Evolutionary conservation across 1,140 invertebrate species (phyloP), one percentile per base, ranked within the genome.

Genomic region (Choristoneura fumiferana): DNA sequence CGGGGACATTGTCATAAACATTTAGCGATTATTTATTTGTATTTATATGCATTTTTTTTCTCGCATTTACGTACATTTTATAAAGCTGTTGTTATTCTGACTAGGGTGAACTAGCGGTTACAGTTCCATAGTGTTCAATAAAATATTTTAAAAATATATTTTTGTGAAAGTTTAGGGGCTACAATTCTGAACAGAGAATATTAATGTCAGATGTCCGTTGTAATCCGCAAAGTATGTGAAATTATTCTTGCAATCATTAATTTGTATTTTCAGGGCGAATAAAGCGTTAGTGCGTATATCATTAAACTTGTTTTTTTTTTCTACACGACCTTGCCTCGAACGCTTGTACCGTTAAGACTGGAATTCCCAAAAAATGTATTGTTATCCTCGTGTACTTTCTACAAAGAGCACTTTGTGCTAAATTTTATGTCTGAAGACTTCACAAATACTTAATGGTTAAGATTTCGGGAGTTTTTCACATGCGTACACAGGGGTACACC

Each of bases 201-300:
- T 64, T 68, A 65, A 56, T 60, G 61, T 70, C 60, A 59, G 55
- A 70, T 57, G 37, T 54, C 49, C 62, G 72, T 67, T 67, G 63
- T 76, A 71, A 69, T 71, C 62, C 69, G 75, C 65, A 57, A 71
- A 53, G 58, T 73, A 76, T 76, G 66, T 81, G 76, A 71, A 76
- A 79, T 74, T 79, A 82, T 81, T 84, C 77, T 83, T 84, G 71
- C 80, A 84, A 81, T 80, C 70, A 84, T 85, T 85, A 68, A 86
- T 88, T 88, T 85, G 81, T 88, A 85, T 84, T 86, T 84, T 85
- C 81, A 86, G 85, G 85, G 85, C 83, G 81, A 88, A 86, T 88
- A 88, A 88, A 88, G 81, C 74, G 73, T 77, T 85, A 78, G 82
- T 83, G 73, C 70, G 69, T 80, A 71, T 71, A 64, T 58, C 58